Evolutionary conservation across 2,113 vertebrate species (phyloP), one percentile per base, ranked within the genome.

Genomic region (Triplophysa dalaica): DNA sequence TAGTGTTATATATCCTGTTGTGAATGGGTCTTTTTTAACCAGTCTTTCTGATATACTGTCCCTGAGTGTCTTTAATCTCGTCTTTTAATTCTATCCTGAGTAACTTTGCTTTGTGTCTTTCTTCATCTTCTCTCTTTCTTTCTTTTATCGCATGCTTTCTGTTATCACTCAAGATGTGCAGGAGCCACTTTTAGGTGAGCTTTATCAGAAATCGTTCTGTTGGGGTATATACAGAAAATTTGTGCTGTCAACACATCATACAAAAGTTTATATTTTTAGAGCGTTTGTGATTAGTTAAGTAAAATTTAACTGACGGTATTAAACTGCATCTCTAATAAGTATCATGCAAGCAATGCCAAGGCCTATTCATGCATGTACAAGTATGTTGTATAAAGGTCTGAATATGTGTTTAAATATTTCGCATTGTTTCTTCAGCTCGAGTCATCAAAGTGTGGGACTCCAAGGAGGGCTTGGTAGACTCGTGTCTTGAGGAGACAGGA

Each of bases 401-500:
- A 12, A 14, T 16, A 50, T 50, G 48, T 16, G 14, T 50, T 13
- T 13, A 6, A 16, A n/a, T 16, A 6, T 19, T 21, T 21, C 8
- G 2, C 19, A 21, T 5, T 87, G 9, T 89, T 67, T 82, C 29
- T 84, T 61, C 85, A 98, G 97, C 91, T 81, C 93, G 94, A 50
- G 95, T 98, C 70, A 93, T 99, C 43, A 93, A 95, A 3, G 81
- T 94, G 16, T 93, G 89, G 52, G 93, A 90, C 8, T 84, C 89
- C 10, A 93, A 94, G 66, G 87, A 88, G 0, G 94, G 94, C 9
- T 85, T 98, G 79, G 93, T 95, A 61, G 91, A 95, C 13, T 92
- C 89, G 43, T 95, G 97, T 75, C 81, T 98, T 87, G 97, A 99
- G 89, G 98, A 99, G 90, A 99, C 97, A 0, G 97, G 96, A 14